phyloP scores from a whole-genome alignment of 2,113 vertebrate species.

The Rhynchopsitta pachyrhyncha region DNA sequence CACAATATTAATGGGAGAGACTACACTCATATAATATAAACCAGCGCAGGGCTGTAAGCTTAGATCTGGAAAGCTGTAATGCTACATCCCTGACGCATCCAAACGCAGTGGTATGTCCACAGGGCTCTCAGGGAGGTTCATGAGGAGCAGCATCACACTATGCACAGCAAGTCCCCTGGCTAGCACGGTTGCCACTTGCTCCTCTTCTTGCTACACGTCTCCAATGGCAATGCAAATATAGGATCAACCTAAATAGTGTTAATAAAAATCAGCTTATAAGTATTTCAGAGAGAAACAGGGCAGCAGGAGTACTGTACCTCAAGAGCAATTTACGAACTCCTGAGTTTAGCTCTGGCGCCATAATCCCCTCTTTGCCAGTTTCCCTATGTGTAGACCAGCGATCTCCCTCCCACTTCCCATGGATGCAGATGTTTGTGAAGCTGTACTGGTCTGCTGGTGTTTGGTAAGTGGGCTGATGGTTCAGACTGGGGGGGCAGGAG shows the following conservation, averaged over 20 bases:
- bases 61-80: not conserved
- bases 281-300: not conserved
- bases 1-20: not conserved
- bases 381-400: fast-evolving
- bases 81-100: not conserved
- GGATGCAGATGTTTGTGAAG: not conserved
- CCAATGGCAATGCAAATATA: not conserved
- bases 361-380: not conserved
- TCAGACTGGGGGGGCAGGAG: not conserved
- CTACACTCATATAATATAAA: not conserved
- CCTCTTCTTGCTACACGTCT: fast-evolving
- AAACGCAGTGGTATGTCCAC: no score
- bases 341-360: not conserved
- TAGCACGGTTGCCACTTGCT: not conserved
- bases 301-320: not conserved
- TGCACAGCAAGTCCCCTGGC: not conserved
- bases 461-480: not conserved
- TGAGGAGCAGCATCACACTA: not conserved
- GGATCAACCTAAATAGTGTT: not conserved
- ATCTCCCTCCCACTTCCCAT: not conserved
- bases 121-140: not conserved
- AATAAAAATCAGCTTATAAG: not conserved
- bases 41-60: not conserved
- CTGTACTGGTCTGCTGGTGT: not conserved
- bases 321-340: not conserved